Evolutionary conservation across 2,888 invertebrate species (phyloP), one percentile per base, ranked within the genome.

Genomic region (Diloba caeruleocephala): DNA sequence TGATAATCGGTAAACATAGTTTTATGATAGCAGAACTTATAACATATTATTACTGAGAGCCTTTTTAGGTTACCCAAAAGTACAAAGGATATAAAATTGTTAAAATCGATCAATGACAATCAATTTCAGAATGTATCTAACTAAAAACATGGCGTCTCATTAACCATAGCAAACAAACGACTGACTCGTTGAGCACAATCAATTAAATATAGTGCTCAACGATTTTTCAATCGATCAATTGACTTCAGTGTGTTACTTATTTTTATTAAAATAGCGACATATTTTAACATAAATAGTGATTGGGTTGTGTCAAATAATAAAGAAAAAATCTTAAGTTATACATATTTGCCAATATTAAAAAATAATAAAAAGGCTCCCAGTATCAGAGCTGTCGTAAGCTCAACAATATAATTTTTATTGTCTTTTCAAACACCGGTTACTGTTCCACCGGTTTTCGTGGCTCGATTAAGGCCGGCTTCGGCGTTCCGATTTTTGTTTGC

Each of bases 401-500:
- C n/a, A n/a, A n/a, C n/a, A n/a, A 58, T 38, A 54, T 44, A 50
- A 62, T 57, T 34, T 63, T 41, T 46, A 57, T 53, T 53, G 28
- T 54, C 12, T 34, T 51, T 23, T 59, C 56, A 50, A 52, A 52
- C 58, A 54, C 32, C 26, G 41, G 37, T 45, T 31, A 38, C 41
- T 23, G 42, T 10, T 38, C n/a, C 14, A 55, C 21, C 44, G 14
- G n/a, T n/a, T n/a, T 50, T 45, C 46, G 34, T 63, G 51, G 56
- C 48, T 69, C 65, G 63, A 55, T 62, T 74, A 69, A 73, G 69
- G 44, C 48, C 59, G 71, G 50, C 73, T 66, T 31, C 68, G 76
- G 62, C 71, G 73, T 70, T 76, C 77, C 79, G 78, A 76, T 74
- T 76, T 84, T 84, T 85, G 79, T 72, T 72, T 87, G 87, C 89